Base-by-base conservation (phyloP, 2,797 vertebrate genomes). In the Leuciscus waleckii region DNA sequence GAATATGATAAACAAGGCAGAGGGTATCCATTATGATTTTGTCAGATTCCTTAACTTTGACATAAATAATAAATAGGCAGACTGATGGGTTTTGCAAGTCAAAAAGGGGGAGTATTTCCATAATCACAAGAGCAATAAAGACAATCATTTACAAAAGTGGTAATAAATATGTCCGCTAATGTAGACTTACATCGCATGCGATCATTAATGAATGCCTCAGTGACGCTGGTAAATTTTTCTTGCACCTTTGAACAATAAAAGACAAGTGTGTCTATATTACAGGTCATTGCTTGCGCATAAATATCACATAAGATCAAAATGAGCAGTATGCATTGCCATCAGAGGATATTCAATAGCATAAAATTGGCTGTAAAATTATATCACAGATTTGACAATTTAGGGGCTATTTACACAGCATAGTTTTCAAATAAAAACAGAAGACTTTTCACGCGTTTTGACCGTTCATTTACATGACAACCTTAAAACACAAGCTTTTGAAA, bases 1-100 rank as follows among this genome's bases (percentile, higher is more conserved):
- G 94, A 94, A 94, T 94, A 93, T 93, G 91, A 92, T 93, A 94
- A 94, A 93, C 94, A 94, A 87, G 93, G 94, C 92, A 92, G 85
- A 91, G 92, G 94, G 91, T 92, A 93, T 94, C 94, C 91, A 94
- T 95, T 94, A 93, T 90, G 88, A 91, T 93, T 94, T 92, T 93
- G 92, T 92, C 91, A 92, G 86, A 88, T 89, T 89, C 76, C 82
- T 92, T 90, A 92, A 92, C 93, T 90, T 81, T 92, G 91, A 93
- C 83, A 82, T 87, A 88, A 87, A 91, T 91, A 89, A 93, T 89
- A 89, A 79, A 90, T 84, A 84, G 81, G 29, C 49, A 81, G 82
- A 89, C 74, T 90, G 90, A 89, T 87, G 83, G 85, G 75, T 63
- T 85, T 79, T 85, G 78, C 41, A 19, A 80, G 71, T 82, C 76